Percentiles rank a stretch among this genome's conserved stretches.
These are phyloP conservation scores for Salvelinus namaycush DNA, from an alignment of 2,113 vertebrate genomes.

Conservation along the genomic window DNA sequence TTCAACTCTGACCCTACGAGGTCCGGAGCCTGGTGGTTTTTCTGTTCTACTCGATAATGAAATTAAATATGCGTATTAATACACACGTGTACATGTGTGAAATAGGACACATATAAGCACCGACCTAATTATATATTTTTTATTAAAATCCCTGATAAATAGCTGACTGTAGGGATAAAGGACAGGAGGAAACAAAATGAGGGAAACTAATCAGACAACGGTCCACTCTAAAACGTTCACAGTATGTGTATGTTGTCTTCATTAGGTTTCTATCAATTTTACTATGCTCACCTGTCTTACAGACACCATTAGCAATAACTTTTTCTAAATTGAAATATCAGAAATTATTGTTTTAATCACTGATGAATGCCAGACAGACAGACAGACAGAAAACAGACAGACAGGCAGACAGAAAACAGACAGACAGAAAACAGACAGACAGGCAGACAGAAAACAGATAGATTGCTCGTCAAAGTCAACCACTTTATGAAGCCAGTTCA, in stretches of 20 bases:
- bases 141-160: background rate
- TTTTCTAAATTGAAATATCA: constrained; percentile 17
- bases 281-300: constrained; percentile 36
- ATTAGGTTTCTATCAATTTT: background rate
- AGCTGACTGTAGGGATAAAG: background rate
- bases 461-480: constrained; percentile 38
- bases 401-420: background rate
- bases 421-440: no score
- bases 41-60: no score
- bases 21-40: no score
- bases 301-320: constrained; percentile 40
- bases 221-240: background rate
- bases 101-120: background rate
- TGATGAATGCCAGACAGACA: background rate
- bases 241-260: background rate
- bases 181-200: background rate
- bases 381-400: background rate
- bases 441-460: background rate
- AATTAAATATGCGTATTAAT: no score
- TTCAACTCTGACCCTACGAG: no score
- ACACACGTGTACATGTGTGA: background rate
- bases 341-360: background rate
- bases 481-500: constrained; percentile 47
- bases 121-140: no score
- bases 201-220: background rate